A percentile compares a stretch with the other conserved stretches of the same genome.
phyloP scores from a whole-genome alignment of 2,888 invertebrate species.

The Clepsis dumicolana region DNA sequence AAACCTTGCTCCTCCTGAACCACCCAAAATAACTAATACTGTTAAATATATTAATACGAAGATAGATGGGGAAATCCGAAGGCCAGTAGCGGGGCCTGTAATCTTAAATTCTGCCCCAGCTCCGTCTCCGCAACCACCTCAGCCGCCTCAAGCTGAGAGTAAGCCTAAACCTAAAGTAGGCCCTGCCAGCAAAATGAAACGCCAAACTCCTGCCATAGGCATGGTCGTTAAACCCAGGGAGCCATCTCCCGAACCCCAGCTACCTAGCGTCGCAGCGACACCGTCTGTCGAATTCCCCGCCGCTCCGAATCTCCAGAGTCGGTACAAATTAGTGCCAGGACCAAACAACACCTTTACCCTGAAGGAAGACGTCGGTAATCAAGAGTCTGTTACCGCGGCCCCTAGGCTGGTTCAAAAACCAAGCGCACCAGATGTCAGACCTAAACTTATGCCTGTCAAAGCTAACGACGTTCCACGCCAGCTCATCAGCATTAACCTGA shows the following conservation, averaged over 20 bases:
- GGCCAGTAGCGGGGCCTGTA: constrained; percentile 47
- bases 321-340: constrained; percentile 75
- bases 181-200: constrained; percentile 74
- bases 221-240: constrained; percentile 46
- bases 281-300: constrained; percentile 63
- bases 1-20: constrained; percentile 57
- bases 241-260: constrained; percentile 43
- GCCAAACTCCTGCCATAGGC: constrained; percentile 46
- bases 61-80: constrained; percentile 57
- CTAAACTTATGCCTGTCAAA: constrained; percentile 31
- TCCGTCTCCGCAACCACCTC: constrained; percentile 42
- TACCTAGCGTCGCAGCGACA: constrained; percentile 30
- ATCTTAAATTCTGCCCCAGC: constrained; percentile 43
- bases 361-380: constrained; percentile 60
- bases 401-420: constrained; percentile 21
- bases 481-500: constrained; percentile 43
- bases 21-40: constrained; percentile 64
- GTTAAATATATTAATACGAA: constrained; percentile 76
- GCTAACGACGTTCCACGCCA: constrained; percentile 36
- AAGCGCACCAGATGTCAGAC: constrained; percentile 1
- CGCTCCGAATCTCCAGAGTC: constrained; percentile 65
- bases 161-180: constrained; percentile 70
- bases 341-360: constrained; percentile 76
- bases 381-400: not conserved
- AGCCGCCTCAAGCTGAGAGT: constrained; percentile 33